Conservation (phyloP, 2,113 vertebrate species). For the Cyanocitta stelleri region DNA sequence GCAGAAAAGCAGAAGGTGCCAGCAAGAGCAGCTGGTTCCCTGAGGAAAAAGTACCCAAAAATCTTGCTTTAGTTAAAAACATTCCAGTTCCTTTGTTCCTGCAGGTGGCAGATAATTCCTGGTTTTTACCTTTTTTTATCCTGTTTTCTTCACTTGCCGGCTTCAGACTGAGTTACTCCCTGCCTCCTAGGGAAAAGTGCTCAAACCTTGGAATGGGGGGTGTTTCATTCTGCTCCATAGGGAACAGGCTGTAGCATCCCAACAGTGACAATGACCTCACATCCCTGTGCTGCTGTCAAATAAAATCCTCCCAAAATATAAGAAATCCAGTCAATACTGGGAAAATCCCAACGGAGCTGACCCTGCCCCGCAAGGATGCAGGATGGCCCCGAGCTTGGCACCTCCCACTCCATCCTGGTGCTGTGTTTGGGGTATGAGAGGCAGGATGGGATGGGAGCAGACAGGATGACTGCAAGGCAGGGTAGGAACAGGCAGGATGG, state of each 20-base stretch:
- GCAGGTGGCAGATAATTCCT: neutral
- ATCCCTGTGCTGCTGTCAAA: neutral
- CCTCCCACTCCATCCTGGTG: neutral
- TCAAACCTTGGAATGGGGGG: rapidly evolving
- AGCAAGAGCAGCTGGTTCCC: neutral
- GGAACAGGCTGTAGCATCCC: neutral
- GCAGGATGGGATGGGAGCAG: neutral
- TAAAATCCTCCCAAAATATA: neutral
- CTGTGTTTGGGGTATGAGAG: neutral
- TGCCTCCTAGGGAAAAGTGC: neutral
- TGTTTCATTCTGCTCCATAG: neutral
- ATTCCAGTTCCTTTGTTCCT: neutral
- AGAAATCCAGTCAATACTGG: neutral
- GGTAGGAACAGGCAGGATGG: too few species aligned
- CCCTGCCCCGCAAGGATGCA: neutral
- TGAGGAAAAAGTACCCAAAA: neutral
- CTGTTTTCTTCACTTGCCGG: neutral
- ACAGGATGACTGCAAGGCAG: neutral
- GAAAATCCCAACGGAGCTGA: neutral
- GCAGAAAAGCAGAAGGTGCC: neutral
- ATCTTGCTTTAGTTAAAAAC: neutral
- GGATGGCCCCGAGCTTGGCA: neutral
- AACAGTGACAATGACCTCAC: rapidly evolving
- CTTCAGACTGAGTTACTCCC: neutral
- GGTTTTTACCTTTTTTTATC: neutral